phyloP scores from a whole-genome alignment of 1,140 invertebrate species.

The Heterodera schachtii region DNA sequence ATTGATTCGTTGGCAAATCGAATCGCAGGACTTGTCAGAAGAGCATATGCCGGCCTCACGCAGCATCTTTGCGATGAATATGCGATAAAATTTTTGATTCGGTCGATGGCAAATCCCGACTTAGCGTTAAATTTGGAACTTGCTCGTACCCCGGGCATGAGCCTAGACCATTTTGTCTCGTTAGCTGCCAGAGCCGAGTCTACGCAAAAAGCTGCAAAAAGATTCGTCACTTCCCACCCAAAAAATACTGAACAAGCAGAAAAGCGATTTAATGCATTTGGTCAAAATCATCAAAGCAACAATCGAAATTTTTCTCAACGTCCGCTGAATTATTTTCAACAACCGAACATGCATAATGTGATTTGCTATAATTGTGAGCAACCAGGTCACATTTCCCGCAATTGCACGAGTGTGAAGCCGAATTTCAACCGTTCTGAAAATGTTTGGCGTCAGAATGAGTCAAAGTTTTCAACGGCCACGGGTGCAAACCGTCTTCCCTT shows the following conservation, averaged over 20 bases:
- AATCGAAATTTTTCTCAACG: background rate
- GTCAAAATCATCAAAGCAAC: background rate
- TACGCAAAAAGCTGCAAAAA: background rate
- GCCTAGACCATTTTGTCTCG: background rate
- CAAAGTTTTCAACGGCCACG: too few species aligned
- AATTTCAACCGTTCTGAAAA: too few species aligned
- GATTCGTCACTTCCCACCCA: background rate
- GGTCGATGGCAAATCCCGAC: background rate
- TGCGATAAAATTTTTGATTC: background rate
- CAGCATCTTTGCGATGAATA: background rate
- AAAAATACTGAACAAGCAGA: background rate
- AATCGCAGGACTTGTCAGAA: background rate
- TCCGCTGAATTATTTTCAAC: background rate
- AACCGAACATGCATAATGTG: background rate
- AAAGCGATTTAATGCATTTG: too few species aligned
- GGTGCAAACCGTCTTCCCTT: too few species aligned
- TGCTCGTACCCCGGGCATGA: background rate
- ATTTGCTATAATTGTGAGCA: background rate
- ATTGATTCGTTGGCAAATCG: background rate
- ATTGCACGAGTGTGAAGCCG: too few species aligned
- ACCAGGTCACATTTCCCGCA: background rate
- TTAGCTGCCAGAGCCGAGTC: constrained; percentile 15
- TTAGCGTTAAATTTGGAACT: background rate
- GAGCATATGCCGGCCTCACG: background rate
- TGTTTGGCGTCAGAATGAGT: too few species aligned